Percentiles rank a stretch among this genome's conserved stretches.
Evolutionary conservation across 2,888 invertebrate species (phyloP).

Genomic region (Drepanosiphum platanoidis): DNA sequence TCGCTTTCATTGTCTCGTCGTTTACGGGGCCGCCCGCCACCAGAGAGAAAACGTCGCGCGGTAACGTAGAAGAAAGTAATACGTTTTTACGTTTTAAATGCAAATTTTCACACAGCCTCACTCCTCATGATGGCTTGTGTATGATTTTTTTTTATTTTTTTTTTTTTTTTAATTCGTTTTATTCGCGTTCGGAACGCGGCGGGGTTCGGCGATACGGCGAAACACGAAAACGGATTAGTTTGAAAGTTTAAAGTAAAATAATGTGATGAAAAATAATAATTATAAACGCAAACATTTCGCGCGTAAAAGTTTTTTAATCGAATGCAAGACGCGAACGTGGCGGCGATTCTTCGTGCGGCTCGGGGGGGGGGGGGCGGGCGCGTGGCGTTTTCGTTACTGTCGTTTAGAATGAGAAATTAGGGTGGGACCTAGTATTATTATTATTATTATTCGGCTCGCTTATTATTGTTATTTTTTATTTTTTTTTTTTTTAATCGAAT

Average conservation of each 20-base stretch:
- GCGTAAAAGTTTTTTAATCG: constrained; percentile 11
- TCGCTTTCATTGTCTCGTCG: constrained; percentile 37
- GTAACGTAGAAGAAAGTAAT: constrained; percentile 32
- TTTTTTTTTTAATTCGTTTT: too few relatives aligned
- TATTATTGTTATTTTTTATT: not conserved
- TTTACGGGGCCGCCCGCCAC: too few relatives aligned
- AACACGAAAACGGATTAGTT: constrained; percentile 14
- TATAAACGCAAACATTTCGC: constrained; percentile 7
- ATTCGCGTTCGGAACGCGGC: not conserved
- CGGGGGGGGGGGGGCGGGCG: too few relatives aligned
- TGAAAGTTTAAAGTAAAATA: constrained; percentile 17
- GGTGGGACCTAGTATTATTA: not conserved
- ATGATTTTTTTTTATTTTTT: too few relatives aligned
- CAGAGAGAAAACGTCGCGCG: not conserved
- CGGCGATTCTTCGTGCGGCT: not conserved
- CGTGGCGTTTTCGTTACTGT: not conserved
- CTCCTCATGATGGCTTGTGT: constrained; percentile 1
- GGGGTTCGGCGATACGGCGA: not conserved
- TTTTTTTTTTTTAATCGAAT: not conserved
- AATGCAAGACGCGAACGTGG: not conserved
- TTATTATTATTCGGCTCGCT: not conserved
- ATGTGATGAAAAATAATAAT: not conserved
- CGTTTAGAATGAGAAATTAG: not conserved
- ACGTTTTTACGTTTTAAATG: constrained; percentile 39
- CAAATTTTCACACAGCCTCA: constrained; percentile 21